These are phyloP conservation scores for Echeneis naucrates DNA, from an alignment of 2,797 vertebrate species.

Conservation along the genomic window DNA sequence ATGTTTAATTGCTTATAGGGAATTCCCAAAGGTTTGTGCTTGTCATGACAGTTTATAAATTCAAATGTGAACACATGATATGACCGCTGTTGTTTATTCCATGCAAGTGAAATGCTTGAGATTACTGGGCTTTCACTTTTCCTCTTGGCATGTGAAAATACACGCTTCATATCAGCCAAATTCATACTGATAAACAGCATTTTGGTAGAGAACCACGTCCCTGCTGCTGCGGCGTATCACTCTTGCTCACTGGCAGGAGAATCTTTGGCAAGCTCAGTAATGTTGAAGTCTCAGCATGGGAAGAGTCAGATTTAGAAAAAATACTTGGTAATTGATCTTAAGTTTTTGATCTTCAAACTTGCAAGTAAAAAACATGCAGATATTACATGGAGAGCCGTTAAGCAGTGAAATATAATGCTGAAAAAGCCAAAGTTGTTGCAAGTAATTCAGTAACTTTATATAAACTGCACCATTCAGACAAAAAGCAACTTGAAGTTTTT, in stretches of 20 bases:
- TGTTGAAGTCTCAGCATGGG: not conserved
- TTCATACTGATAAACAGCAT: not conserved
- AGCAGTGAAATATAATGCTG: not conserved
- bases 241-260: not conserved
- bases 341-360: too few species aligned
- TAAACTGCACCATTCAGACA: too few species aligned
- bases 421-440: not conserved
- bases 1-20: slow-evolving; percentile 52
- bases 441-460: not conserved
- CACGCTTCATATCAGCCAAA: not conserved
- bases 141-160: not conserved
- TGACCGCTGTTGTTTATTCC: slow-evolving; percentile 46
- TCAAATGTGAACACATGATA: slow-evolving; percentile 22
- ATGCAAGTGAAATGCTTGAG: slow-evolving; percentile 31
- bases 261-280: not conserved
- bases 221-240: not conserved
- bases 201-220: not conserved
- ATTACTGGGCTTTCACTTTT: not conserved
- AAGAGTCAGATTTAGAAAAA: not conserved
- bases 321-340: not conserved
- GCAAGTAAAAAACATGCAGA: not conserved
- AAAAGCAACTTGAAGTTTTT: too few species aligned
- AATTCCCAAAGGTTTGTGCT: slow-evolving; percentile 38
- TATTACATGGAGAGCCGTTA: not conserved
- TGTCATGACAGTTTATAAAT: slow-evolving; percentile 43